These are phyloP conservation scores for Apodemia duryi DNA, from an alignment of 2,888 invertebrate genomes.

Conservation along the genomic window DNA sequence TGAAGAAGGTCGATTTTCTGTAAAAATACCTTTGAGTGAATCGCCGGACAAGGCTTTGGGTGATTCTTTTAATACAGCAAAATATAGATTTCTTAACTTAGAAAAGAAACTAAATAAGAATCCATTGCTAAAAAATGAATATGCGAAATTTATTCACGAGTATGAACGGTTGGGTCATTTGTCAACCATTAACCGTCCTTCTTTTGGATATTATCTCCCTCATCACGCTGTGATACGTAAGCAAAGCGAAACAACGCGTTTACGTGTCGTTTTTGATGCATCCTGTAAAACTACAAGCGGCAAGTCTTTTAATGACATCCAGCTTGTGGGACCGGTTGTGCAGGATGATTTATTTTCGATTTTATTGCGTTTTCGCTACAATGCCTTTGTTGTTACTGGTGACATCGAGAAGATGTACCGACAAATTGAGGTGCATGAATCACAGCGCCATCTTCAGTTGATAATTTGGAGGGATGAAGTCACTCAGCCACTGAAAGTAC, in stretches of 20 bases:
- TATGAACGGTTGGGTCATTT: neutral
- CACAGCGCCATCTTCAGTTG: too few relatives aligned
- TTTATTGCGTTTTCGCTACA: neutral
- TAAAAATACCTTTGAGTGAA: neutral
- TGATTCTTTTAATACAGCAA: neutral
- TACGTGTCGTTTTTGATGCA: slow-evolving; percentile 9
- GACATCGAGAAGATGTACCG: neutral
- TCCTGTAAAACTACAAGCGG: neutral
- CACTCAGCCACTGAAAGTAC: neutral
- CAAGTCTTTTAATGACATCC: neutral
- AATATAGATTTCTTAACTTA: neutral
- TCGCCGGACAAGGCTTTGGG: neutral
- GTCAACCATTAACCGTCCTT: neutral
- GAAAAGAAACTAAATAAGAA: neutral
- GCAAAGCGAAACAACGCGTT: neutral
- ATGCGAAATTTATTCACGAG: neutral
- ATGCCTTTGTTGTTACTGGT: neutral
- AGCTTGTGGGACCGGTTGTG: neutral
- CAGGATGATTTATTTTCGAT: neutral
- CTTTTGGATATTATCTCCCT: slow-evolving; percentile 25
- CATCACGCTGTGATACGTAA: slow-evolving; percentile 11
- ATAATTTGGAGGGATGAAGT: too few relatives aligned
- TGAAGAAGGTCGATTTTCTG: neutral
- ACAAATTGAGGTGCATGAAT: slow-evolving; percentile 10
- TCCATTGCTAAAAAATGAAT: neutral